These are phyloP conservation scores for Zaprionus gabonicus DNA, from an alignment of 1,140 invertebrate genomes.

Conservation along the genomic window DNA sequence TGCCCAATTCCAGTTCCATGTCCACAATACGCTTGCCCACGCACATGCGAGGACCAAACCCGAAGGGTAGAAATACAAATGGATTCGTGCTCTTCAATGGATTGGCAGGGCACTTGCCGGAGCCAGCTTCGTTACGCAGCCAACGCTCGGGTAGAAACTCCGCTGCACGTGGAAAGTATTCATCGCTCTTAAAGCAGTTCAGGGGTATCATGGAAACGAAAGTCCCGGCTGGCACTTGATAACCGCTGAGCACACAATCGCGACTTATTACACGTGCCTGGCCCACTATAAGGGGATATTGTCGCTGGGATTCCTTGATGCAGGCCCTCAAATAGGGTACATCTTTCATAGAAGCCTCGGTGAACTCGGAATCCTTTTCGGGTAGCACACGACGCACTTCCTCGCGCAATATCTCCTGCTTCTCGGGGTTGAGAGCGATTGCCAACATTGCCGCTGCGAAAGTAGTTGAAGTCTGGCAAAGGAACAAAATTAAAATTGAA, in stretches of 20 bases:
- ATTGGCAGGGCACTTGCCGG: slow-evolving; percentile 52
- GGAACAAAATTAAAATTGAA: not conserved
- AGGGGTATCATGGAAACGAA: slow-evolving; percentile 85
- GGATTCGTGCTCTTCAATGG: slow-evolving; percentile 85
- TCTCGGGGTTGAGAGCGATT: slow-evolving; percentile 88
- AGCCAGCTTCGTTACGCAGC: slow-evolving; percentile 70
- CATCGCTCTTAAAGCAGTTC: slow-evolving; percentile 78
- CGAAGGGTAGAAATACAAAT: slow-evolving; percentile 88
- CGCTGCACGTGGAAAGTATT: slow-evolving; percentile 85
- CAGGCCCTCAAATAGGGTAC: slow-evolving; percentile 88
- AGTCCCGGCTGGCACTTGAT: slow-evolving; percentile 87
- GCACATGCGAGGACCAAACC: slow-evolving; percentile 87
- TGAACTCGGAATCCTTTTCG: slow-evolving; percentile 85
- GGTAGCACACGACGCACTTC: slow-evolving; percentile 87
- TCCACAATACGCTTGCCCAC: slow-evolving; percentile 89
- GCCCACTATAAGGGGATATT: slow-evolving; percentile 85
- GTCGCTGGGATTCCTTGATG: slow-evolving; percentile 87
- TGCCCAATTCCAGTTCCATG: slow-evolving; percentile 88
- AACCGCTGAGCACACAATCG: slow-evolving; percentile 86
- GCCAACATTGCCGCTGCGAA: slow-evolving; percentile 45
- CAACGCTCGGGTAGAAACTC: slow-evolving; percentile 87
- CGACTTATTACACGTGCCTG: slow-evolving; percentile 85
- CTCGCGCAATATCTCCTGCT: slow-evolving; percentile 88
- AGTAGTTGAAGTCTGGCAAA: slow-evolving; percentile 55
- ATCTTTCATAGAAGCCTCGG: slow-evolving; percentile 85